These are phyloP conservation scores for Agrenia bidenticulata DNA, from an alignment of 2,888 invertebrate genomes.

Conservation along the genomic window DNA sequence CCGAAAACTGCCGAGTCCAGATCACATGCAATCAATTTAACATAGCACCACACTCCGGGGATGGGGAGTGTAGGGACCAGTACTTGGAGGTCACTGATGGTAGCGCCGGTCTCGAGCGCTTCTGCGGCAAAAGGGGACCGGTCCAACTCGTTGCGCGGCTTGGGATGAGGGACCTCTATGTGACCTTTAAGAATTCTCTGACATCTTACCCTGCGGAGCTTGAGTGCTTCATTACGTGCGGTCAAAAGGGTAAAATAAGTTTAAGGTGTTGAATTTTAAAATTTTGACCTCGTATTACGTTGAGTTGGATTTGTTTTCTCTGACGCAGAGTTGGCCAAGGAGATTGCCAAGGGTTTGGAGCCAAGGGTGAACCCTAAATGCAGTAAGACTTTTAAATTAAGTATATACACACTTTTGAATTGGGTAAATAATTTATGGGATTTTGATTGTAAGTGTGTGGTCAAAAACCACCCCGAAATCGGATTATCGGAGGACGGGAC, in stretches of 20 bases:
- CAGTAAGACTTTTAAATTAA: slow-evolving; percentile 1
- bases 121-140: slow-evolving; percentile 13
- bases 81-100: slow-evolving; percentile 19
- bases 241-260: slow-evolving; percentile 8
- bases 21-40: slow-evolving; percentile 10
- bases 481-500: slow-evolving; percentile 11
- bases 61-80: slow-evolving; percentile 6
- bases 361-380: neutral
- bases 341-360: neutral
- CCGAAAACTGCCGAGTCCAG: slow-evolving; percentile 17
- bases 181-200: neutral
- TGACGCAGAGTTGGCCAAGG: neutral
- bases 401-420: too few relatives aligned
- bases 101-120: neutral
- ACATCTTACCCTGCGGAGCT: neutral
- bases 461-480: slow-evolving; percentile 1
- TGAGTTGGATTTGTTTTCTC: too few relatives aligned
- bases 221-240: slow-evolving; percentile 18
- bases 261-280: too few relatives aligned
- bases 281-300: too few relatives aligned
- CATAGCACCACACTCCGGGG: neutral
- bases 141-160: neutral
- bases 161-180: slow-evolving; percentile 19
- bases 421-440: too few relatives aligned
- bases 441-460: slow-evolving; percentile 6